These are phyloP conservation scores for Triops cancriformis DNA, from an alignment of 1,140 invertebrate species.

Conservation along the genomic window DNA sequence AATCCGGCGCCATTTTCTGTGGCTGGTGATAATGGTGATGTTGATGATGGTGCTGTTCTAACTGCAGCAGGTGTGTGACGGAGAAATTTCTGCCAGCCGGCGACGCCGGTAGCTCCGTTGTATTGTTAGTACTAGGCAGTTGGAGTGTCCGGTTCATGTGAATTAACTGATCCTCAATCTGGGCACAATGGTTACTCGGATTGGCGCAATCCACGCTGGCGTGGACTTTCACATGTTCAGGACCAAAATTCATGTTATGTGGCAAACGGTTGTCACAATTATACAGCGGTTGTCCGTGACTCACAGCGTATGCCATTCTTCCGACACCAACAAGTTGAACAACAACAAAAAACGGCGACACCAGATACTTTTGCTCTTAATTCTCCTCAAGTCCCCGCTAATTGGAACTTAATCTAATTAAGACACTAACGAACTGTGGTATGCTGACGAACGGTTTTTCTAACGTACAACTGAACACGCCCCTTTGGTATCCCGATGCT, in stretches of 20 bases:
- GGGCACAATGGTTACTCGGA: neutral
- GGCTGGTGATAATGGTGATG: conserved; percentile 17
- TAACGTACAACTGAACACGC: neutral
- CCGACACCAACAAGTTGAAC: neutral
- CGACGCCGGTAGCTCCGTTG: neutral
- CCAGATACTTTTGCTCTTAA: neutral
- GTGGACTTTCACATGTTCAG: neutral
- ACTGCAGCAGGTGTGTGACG: conserved; percentile 35
- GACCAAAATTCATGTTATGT: neutral
- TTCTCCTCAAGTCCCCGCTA: neutral
- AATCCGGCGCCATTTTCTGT: neutral
- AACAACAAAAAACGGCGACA: neutral
- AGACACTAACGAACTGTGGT: neutral
- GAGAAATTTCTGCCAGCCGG: conserved; percentile 32
- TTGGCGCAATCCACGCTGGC: neutral
- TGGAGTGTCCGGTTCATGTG: neutral
- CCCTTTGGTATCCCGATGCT: neutral
- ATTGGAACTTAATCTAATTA: conserved; percentile 6
- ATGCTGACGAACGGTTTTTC: neutral
- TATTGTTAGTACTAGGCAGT: neutral
- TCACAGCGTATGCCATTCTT: neutral
- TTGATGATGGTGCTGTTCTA: conserved; percentile 26
- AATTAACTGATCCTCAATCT: neutral
- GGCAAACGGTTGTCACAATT: neutral
- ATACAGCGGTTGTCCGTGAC: neutral